Evolutionary conservation across 2,797 vertebrate species (phyloP), one percentile per base, ranked within the genome.

Genomic region (Sitta carolinensis): DNA sequence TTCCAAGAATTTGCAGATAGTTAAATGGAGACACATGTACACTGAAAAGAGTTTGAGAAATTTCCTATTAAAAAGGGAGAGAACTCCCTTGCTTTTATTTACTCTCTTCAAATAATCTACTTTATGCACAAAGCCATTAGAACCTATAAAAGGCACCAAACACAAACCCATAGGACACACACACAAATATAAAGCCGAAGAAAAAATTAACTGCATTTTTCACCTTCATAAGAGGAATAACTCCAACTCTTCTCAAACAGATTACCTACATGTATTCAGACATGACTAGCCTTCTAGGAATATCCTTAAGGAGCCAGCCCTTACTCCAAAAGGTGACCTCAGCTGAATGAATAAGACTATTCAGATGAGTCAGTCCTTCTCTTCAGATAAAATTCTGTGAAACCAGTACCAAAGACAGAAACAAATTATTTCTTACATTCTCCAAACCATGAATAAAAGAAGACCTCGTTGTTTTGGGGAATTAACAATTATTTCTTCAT

Each of bases 321-420:
- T 91, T 83, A 79, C 84, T 93, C 94, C 83, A 63, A 93, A 95
- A 82, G 94, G 67, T 94, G 87, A 79, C 67, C 81, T 91, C 61
- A 78, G 61, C 62, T 91, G 79, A 91, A 77, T 72, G 91, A 94
- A 93, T 63, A 63, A 77, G 57, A 34, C 83, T 55, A 79, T 40
- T 80, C 73, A 84, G 36, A 91, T 63, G 61, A 93, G 52, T 69
- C 90, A 89, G 59, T 51, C 50, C 66, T 86, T 76, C 88, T 96
- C 55, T 84, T 84, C 81, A 83, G 87, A 83, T 84, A 93, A 92
- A 88, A 76, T 57, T 83, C 9, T 30, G 51, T 43, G 32, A 47
- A 89, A 74, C 70, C 74, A 52, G 74, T 73, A 94, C 52, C 76
- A 74, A 88, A 84, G 67, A 51, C 52, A 74, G 66, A 72, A 84